Evolutionary conservation across 2,113 vertebrate genomes (phyloP).

Genomic region (Cervus canadensis): DNA sequence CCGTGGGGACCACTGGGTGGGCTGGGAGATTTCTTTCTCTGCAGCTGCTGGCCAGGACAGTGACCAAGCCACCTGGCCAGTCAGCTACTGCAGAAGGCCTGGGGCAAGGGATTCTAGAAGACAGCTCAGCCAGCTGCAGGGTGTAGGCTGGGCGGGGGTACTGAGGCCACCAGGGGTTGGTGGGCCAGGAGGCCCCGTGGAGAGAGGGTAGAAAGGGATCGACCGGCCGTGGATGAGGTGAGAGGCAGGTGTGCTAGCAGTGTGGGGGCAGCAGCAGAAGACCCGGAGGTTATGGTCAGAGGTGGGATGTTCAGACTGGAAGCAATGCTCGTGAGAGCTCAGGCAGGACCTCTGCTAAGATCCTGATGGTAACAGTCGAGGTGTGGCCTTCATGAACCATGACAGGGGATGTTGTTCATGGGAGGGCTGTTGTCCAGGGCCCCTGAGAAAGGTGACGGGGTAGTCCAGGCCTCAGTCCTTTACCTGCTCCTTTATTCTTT

Average conservation of each 20-base stretch:
- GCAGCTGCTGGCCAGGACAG: background rate
- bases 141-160: background rate
- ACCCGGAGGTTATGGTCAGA: background rate
- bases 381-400: background rate
- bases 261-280: background rate
- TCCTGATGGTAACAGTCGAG: background rate
- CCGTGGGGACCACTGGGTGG: accelerated
- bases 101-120: background rate
- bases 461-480: background rate
- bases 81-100: background rate
- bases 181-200: background rate
- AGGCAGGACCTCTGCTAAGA: background rate
- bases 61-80: background rate
- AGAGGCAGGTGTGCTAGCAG: background rate
- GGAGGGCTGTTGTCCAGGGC: background rate
- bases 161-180: background rate
- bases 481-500: background rate
- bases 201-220: background rate
- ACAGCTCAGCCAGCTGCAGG: background rate
- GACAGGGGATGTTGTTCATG: background rate
- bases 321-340: too few relatives aligned
- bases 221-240: accelerated
- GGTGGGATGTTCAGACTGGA: background rate
- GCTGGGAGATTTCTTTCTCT: background rate
- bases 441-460: background rate